Percentiles rank a stretch among this genome's conserved stretches.
phyloP scores from a whole-genome alignment of 2,113 vertebrate genomes.

The Chauna torquata region DNA sequence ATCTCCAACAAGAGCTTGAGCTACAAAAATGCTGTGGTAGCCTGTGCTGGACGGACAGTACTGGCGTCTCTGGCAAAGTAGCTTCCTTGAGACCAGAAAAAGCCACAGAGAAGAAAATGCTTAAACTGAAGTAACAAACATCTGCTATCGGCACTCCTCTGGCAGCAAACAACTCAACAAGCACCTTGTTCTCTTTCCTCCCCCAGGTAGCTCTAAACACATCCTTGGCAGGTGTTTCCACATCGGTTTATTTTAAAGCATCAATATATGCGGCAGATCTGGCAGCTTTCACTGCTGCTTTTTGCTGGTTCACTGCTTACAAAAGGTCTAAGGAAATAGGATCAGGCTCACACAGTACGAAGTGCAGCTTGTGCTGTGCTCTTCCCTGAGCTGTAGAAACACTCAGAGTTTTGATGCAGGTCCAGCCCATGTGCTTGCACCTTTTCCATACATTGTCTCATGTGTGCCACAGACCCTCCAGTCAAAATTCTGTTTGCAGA shows the following conservation, averaged over 20 bases:
- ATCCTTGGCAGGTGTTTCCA: background rate
- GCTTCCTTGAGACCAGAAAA: constrained; percentile 68
- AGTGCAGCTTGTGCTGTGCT: background rate
- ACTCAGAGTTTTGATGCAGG: background rate
- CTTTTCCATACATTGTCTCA: constrained; percentile 81
- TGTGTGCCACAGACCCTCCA: constrained; percentile 81
- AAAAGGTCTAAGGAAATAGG: background rate
- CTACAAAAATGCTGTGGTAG: constrained; percentile 66
- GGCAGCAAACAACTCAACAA: background rate
- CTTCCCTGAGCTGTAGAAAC: background rate
- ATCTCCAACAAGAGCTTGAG: constrained; percentile 66
- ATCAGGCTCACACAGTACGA: background rate
- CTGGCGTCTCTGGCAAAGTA: constrained; percentile 76
- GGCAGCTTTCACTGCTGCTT: background rate
- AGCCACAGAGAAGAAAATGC: background rate
- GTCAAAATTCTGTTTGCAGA: constrained; percentile 82
- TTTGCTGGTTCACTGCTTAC: background rate
- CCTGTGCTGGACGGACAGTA: background rate
- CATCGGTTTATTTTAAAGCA: background rate
- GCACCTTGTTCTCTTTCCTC: background rate
- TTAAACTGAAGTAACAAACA: background rate
- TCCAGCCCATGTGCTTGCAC: constrained; percentile 29
- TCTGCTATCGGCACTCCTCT: background rate
- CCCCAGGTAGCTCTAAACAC: background rate
- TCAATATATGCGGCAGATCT: background rate